Conservation (phyloP, 2,113 vertebrate genomes). For the Syngnathus floridae region DNA sequence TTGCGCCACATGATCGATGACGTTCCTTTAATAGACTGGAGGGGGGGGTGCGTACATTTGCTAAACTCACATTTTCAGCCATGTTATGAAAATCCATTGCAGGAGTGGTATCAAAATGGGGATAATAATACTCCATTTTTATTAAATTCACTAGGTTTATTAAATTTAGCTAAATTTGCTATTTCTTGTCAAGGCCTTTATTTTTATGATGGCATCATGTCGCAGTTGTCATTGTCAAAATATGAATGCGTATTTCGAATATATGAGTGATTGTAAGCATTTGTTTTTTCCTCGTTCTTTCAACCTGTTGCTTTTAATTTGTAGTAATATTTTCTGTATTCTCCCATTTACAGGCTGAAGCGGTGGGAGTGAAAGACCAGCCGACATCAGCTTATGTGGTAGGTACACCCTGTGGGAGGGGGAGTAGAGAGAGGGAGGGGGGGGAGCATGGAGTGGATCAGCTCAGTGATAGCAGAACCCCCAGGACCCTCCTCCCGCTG, state of each 20-base stretch:
- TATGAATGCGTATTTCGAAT: neutral
- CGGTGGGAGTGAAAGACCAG: slow-evolving; percentile 3
- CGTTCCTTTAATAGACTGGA: slow-evolving; percentile 3
- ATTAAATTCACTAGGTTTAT: neutral
- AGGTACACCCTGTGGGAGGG: slow-evolving; percentile 15
- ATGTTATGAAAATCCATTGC: neutral
- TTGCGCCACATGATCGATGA: slow-evolving; percentile 9
- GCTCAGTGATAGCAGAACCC: slow-evolving; percentile 60
- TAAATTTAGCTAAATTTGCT: neutral
- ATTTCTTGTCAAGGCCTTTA: neutral
- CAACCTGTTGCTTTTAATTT: neutral
- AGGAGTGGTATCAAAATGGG: neutral
- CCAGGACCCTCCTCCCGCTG: neutral
- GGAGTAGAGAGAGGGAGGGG: slow-evolving; percentile 38
- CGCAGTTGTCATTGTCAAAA: neutral
- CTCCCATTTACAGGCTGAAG: slow-evolving; percentile 10
- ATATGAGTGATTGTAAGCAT: neutral
- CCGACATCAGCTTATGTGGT: neutral
- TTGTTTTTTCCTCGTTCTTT: neutral
- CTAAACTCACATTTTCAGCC: slow-evolving; percentile 7
- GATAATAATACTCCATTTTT: neutral
- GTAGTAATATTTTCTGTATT: neutral
- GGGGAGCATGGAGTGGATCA: slow-evolving; percentile 63
- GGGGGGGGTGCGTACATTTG: neutral
- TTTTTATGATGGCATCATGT: neutral